Conservation (phyloP, 2,888 invertebrate species). For the Baccha elongata region DNA sequence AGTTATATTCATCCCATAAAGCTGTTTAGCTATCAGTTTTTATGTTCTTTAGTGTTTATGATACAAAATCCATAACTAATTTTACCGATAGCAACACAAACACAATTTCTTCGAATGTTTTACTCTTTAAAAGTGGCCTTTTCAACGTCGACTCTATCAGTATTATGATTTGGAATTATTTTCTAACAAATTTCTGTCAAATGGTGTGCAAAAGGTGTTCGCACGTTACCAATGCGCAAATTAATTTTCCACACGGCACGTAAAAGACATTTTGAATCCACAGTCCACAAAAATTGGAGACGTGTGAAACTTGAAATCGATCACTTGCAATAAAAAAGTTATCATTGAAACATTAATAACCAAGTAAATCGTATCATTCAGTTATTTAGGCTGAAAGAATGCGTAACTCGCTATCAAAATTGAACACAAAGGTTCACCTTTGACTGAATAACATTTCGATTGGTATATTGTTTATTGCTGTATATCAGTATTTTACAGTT, state of each 20-base stretch:
- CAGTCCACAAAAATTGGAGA: conserved; percentile 60
- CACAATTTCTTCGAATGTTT: not conserved
- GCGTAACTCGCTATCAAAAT: conserved; percentile 31
- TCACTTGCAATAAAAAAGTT: conserved; percentile 36
- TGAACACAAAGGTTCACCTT: not conserved
- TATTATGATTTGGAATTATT: conserved; percentile 26
- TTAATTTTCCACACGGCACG: conserved; percentile 34
- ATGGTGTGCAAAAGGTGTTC: conserved; percentile 28
- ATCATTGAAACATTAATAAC: not conserved
- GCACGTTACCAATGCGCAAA: conserved; percentile 57
- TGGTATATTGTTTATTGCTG: too few species aligned
- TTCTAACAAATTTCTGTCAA: not conserved
- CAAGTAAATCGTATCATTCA: conserved; percentile 40
- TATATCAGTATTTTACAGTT: too few species aligned
- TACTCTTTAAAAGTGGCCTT: conserved; percentile 24
- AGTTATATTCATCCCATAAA: conserved; percentile 2
- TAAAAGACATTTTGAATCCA: conserved; percentile 46
- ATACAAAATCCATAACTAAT: conserved; percentile 5
- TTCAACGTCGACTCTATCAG: conserved; percentile 28
- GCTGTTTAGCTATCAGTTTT: not conserved
- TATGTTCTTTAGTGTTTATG: not conserved
- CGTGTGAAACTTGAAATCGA: conserved; percentile 46
- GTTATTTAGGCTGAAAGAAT: conserved; percentile 1
- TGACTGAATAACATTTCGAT: not conserved
- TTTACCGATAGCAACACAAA: conserved; percentile 32